Evolutionary conservation across 2,888 invertebrate species (phyloP).

Genomic region (Tenthredo mesomela): DNA sequence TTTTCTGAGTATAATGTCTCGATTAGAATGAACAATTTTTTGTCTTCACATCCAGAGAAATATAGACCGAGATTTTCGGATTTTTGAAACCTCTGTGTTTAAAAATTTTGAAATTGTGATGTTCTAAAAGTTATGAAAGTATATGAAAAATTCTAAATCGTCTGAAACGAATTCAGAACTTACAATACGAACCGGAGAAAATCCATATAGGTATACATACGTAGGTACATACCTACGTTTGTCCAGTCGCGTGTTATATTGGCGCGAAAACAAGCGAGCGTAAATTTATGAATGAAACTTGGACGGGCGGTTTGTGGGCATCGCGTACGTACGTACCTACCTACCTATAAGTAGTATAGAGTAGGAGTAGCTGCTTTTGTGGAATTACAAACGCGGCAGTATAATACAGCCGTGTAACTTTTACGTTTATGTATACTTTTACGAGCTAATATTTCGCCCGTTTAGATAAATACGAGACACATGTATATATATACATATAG

Average conservation of each 20-base stretch:
- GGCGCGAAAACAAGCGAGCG: constrained; percentile 22
- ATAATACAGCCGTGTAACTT: constrained; percentile 25
- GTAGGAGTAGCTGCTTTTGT: constrained; percentile 6
- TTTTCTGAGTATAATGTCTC: too few species aligned
- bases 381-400: constrained; percentile 27
- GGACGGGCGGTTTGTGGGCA: background rate
- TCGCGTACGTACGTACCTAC: background rate
- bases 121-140: too few species aligned
- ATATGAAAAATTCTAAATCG: too few species aligned
- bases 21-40: too few species aligned
- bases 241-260: constrained; percentile 26
- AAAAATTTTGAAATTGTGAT: too few species aligned
- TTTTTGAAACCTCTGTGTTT: too few species aligned
- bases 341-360: background rate
- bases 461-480: constrained; percentile 29
- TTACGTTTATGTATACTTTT: constrained; percentile 16
- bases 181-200: background rate
- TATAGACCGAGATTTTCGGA: too few species aligned
- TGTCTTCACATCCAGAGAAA: too few species aligned
- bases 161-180: too few species aligned
- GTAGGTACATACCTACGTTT: background rate
- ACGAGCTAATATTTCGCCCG: constrained; percentile 22
- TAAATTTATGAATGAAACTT: constrained; percentile 34
- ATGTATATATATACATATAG: too few species aligned
- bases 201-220: background rate